Percentiles rank a stretch among this genome's conserved stretches.
phyloP scores from a whole-genome alignment of 1,140 invertebrate genomes.

The Cherax destructor region DNA sequence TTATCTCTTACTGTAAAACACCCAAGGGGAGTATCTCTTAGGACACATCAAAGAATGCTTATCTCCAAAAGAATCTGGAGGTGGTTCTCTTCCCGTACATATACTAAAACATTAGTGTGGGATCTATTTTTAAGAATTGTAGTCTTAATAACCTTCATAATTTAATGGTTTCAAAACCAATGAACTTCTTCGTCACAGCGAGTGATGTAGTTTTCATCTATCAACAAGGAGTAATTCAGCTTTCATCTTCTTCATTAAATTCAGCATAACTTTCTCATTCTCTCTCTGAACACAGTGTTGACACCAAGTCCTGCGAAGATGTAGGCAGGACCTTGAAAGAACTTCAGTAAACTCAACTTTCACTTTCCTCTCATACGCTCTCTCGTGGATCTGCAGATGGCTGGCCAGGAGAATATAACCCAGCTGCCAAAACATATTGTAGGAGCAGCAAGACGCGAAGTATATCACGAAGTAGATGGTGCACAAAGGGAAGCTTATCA shows the following conservation, averaged over 20 bases:
- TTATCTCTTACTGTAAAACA: no score
- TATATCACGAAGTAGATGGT: conserved; percentile 25
- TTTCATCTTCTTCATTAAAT: conserved; percentile 52
- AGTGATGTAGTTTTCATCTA: no score
- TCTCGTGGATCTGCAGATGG: conserved; percentile 45
- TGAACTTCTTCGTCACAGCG: no score
- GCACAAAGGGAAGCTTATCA: neutral
- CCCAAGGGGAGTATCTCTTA: no score
- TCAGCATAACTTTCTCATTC: neutral
- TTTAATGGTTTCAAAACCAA: no score
- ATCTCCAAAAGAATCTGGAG: no score
- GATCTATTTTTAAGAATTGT: no score
- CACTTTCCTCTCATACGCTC: conserved; percentile 25
- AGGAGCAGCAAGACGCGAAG: conserved; percentile 24
- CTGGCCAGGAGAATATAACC: conserved; percentile 27
- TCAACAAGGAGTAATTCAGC: neutral
- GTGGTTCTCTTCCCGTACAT: no score
- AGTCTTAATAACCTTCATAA: no score
- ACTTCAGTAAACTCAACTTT: conserved; percentile 26
- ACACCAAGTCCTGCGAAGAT: conserved; percentile 33
- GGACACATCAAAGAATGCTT: no score
- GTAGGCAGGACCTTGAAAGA: conserved; percentile 41
- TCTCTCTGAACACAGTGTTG: conserved; percentile 43
- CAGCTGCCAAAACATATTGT: conserved; percentile 43
- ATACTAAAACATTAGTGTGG: no score